Evolutionary conservation across 2,113 vertebrate genomes (phyloP).

Genomic region (Phrynosoma blainvillii): DNA sequence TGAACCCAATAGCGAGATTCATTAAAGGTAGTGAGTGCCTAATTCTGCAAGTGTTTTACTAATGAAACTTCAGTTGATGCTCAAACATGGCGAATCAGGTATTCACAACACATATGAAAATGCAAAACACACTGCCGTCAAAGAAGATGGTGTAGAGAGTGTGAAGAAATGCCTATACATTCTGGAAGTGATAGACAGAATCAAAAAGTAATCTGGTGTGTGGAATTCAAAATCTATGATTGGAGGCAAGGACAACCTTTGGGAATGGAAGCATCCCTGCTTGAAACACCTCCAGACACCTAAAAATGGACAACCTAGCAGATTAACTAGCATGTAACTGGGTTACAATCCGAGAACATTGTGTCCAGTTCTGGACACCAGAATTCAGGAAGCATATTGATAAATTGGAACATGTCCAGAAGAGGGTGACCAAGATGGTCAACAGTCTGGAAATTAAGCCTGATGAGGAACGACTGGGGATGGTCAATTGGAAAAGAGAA

Average conservation of each 20-base stretch:
- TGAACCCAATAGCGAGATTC: conserved; percentile 70
- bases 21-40: conserved; percentile 59
- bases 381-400: too few species aligned
- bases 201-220: not conserved
- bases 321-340: rapidly evolving
- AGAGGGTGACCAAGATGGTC: too few species aligned
- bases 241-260: conserved; percentile 24
- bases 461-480: too few species aligned
- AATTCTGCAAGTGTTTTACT: conserved; percentile 62
- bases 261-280: not conserved
- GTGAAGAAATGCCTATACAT: not conserved
- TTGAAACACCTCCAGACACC: not conserved
- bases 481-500: too few species aligned
- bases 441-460: too few species aligned
- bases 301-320: not conserved
- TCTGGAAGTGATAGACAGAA: not conserved
- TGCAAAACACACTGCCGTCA: rapidly evolving
- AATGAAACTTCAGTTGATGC: conserved; percentile 40
- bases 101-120: rapidly evolving
- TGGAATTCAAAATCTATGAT: not conserved
- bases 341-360: not conserved
- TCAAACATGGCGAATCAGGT: not conserved
- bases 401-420: too few species aligned
- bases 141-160: not conserved
- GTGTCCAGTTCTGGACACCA: too few species aligned